Evolutionary conservation across 1,140 invertebrate genomes (phyloP), one percentile per base, ranked within the genome.

Genomic region (Drosophila baimaii): DNA sequence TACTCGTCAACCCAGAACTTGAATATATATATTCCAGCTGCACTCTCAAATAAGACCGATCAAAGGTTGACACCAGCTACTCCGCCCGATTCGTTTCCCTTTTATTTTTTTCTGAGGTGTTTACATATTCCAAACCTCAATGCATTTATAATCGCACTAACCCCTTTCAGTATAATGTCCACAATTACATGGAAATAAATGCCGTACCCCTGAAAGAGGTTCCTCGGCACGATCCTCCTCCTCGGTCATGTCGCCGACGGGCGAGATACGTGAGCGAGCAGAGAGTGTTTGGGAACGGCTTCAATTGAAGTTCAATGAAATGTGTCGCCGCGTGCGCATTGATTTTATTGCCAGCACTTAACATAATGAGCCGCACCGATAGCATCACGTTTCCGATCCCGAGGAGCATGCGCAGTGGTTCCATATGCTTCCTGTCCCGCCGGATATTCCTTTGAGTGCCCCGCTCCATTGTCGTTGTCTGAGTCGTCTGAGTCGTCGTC

Each of bases 271-370:
- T 85, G 81, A 81, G 59, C 21, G 62, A 31, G 37, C 33, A 19
- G 61, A 44, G n/a, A n/a, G n/a, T n/a, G 29, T 33, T 61, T 49
- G 47, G 41, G 65, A 37, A 84, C 84, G 74, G 77, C 80, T 81
- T 84, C 84, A 89, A 89, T 88, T 90, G 84, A 90, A 83, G 84
- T 84, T 78, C 77, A 59, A 86, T 86, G 77, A 84, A 66, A 65
- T 81, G 77, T 80, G 80, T 83, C 72, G 80, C 68, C 55, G 41
- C 54, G 68, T 62, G 78, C 75, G 80, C 80, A 84, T 89, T 84
- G 80, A 88, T 88, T 88, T 88, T 88, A 88, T 88, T 88, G 84
- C 84, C 81, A 75, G 84, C 77, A 89, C 81, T 88, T 89, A 88
- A 84, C 84, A 89, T 88, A 88, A 88, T 88, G 84, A 88, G 84